Percentiles rank a stretch among this genome's conserved stretches.
These are phyloP conservation scores for Pollachius pollachius DNA, from an alignment of 2,113 vertebrate species.

Conservation along the genomic window DNA sequence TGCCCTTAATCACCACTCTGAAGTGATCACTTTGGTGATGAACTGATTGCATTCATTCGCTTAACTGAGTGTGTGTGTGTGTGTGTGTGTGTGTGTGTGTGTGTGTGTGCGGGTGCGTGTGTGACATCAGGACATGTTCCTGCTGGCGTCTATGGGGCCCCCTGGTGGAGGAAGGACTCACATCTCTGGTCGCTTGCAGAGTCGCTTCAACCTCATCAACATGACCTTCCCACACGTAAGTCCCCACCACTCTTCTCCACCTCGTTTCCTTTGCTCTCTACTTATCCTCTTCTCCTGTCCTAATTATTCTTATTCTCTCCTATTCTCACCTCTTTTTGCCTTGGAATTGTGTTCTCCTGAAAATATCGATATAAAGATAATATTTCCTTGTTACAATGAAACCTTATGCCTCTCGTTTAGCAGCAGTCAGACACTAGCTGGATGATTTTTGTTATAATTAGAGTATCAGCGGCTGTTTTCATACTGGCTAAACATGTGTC, in stretches of 20 bases:
- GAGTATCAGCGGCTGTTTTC: no score
- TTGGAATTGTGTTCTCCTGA: no score
- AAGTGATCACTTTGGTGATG: no score
- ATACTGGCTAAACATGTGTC: no score
- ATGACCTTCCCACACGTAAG: constrained; percentile 88
- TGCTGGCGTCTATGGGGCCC: constrained; percentile 87
- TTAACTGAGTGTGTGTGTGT: neutral
- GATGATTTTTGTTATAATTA: no score
- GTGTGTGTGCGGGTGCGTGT: constrained; percentile 5
- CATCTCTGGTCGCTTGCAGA: constrained; percentile 82
- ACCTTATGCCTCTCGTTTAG: neutral
- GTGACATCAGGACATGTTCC: constrained; percentile 80
- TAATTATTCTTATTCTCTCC: constrained; percentile 3
- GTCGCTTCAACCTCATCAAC: constrained; percentile 88
- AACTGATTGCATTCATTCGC: no score
- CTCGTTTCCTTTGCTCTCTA: neutral
- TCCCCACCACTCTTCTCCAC: constrained; percentile 3
- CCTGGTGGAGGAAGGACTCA: constrained; percentile 84
- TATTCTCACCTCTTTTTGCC: no score
- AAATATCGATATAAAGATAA: no score
- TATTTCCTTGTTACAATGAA: neutral
- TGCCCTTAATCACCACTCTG: neutral
- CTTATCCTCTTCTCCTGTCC: neutral
- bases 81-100: constrained; percentile 1
- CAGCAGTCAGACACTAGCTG: no score